Conservation (phyloP, 2,888 invertebrate species). For the Torymus tubicola region DNA sequence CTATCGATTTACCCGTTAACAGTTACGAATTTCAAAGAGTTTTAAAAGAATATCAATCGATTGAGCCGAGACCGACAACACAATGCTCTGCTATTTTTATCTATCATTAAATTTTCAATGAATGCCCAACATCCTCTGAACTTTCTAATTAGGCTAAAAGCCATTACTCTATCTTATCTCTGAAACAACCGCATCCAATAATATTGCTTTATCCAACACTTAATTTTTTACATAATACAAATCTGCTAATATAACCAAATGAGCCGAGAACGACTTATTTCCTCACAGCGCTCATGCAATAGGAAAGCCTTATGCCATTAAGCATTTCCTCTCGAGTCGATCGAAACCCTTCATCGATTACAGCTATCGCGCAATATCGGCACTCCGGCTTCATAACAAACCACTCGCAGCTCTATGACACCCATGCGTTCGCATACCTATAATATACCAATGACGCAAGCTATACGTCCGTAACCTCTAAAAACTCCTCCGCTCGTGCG, state of each 20-base stretch:
- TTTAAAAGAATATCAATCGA: constrained; percentile 2
- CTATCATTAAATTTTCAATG: background rate
- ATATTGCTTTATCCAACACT: no score
- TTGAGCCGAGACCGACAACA: constrained; percentile 11
- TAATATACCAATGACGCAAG: constrained; percentile 53
- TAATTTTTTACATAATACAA: no score
- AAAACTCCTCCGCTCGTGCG: constrained; percentile 16
- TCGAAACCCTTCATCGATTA: constrained; percentile 2
- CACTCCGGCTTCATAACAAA: background rate
- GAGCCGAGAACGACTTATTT: background rate
- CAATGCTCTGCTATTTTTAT: background rate
- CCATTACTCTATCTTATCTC: no score
- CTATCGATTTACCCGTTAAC: constrained; percentile 9
- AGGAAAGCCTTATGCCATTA: constrained; percentile 38
- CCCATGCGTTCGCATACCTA: background rate
- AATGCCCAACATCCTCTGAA: no score
- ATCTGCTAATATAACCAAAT: no score
- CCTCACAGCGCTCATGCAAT: background rate
- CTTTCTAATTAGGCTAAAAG: no score
- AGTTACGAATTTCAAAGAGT: background rate
- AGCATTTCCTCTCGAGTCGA: background rate
- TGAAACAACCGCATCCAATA: no score
- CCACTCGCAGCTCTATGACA: constrained; percentile 51
- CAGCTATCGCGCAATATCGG: background rate
- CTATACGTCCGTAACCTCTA: constrained; percentile 54